Conservation (phyloP, 2,113 vertebrate species). For the Hylia prasina region DNA sequence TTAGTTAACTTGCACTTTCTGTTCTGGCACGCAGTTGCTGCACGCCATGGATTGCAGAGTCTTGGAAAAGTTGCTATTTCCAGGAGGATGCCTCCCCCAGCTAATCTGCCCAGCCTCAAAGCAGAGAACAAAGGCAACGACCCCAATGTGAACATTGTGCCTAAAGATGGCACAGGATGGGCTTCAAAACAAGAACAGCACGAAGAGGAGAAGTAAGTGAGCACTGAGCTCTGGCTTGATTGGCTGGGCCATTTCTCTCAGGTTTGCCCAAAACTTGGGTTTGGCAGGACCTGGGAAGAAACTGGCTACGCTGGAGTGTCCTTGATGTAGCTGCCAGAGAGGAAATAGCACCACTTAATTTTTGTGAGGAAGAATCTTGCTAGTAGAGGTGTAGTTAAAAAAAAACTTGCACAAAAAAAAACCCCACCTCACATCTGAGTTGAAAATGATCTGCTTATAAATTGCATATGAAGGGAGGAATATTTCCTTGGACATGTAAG, state of each 20-base stretch:
- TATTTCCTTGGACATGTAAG: not conserved
- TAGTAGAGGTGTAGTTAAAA: not conserved
- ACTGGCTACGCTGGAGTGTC: not conserved
- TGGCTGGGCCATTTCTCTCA: not conserved
- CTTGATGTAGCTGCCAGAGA: not conserved
- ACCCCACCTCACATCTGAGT: accelerated
- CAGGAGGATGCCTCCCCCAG: constrained; percentile 96
- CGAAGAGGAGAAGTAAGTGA: constrained; percentile 89
- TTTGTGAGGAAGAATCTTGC: not conserved
- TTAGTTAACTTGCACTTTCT: not conserved
- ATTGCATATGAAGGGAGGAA: not conserved
- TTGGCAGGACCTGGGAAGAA: not conserved
- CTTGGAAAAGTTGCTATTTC: constrained; percentile 97
- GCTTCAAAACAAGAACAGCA: constrained; percentile 89
- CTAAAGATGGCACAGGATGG: constrained; percentile 97
- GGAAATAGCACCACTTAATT: not conserved
- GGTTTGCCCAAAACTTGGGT: not conserved
- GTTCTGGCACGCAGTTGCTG: constrained; percentile 77
- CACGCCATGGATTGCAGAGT: constrained; percentile 99
- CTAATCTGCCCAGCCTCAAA: constrained; percentile 96
- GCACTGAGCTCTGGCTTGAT: not conserved
- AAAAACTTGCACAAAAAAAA: not conserved
- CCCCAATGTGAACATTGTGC: constrained; percentile 97
- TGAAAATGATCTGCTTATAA: not conserved
- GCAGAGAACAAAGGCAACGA: constrained; percentile 99